Evolutionary conservation across 1,140 invertebrate species (phyloP), one percentile per base, ranked within the genome.

Genomic region (Homalodisca vitripennis): DNA sequence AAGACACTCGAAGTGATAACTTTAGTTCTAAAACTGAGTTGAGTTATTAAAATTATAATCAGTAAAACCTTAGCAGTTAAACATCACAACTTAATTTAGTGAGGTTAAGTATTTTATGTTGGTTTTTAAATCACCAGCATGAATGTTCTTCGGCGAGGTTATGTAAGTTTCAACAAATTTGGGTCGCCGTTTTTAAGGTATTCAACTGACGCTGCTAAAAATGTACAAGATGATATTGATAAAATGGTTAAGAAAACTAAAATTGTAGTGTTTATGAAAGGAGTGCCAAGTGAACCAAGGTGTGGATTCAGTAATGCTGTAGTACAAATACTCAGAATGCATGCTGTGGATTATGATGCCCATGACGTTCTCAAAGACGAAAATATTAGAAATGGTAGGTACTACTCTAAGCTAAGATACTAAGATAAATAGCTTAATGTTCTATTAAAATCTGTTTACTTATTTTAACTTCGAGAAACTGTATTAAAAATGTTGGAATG

Each of bases 251-350:
- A 84, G 73, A 89, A 90, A 74, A 92, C 91, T 74, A 97, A 96
- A 84, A 90, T 99, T 27, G 96, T 99, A 2, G 87, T 98, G 12
- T 95, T 95, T 78, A 95, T 95, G 92, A 95, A 99, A 85, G 97
- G 97, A 47, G 88, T 92, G 30, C 96, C 97, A 29, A 90, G 96
- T 74, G 88, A 91, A 63, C 97, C 97, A 0, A 86, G 86, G 77
- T 99, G 97, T 81, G 97, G 97, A 10, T 99, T 99, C 77, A 98
- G 95, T 79, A 98, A 98, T 84, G 96, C 94, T 13, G 97, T 98
- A 32, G 89, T 97, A 24, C 95, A 98, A 80, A 75, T 77, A 64
- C 53, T 77, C 27, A 72, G 71, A 41, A 75, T 76, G 72, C 75
- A 77, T 60, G 71, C 72, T 67, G 73, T 75, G 3, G 53, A 73